Conservation (phyloP, 2,888 invertebrate species). For the Coecobrya sp. region DNA sequence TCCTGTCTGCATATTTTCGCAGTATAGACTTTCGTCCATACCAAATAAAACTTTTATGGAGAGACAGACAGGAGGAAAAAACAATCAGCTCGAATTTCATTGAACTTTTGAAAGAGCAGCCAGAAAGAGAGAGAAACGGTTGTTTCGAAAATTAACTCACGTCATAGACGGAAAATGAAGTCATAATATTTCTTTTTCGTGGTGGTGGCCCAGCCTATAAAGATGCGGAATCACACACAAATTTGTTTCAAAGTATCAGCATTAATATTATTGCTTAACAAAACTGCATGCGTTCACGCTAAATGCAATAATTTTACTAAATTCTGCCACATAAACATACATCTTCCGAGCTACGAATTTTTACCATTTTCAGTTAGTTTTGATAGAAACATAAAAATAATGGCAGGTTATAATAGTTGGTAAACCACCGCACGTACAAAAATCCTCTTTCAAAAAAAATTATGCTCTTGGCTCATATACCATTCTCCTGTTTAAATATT, state of each 20-base stretch:
- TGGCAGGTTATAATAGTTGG: not conserved
- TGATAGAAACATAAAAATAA: constrained; percentile 20
- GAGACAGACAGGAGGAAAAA: not conserved
- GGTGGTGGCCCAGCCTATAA: not conserved
- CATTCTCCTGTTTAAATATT: not conserved
- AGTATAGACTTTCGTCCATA: too few species aligned
- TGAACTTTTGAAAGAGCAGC: constrained; percentile 24
- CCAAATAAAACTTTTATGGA: constrained; percentile 30
- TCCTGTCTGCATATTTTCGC: not conserved
- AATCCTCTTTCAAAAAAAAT: not conserved
- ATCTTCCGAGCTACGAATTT: not conserved
- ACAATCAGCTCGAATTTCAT: constrained; percentile 39
- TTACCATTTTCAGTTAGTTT: not conserved
- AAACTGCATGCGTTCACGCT: not conserved
- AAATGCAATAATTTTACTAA: constrained; percentile 16
- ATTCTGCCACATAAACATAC: not conserved
- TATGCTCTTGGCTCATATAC: not conserved
- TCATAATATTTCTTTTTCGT: constrained; percentile 20
- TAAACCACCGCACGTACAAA: constrained; percentile 18
- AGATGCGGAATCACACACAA: not conserved
- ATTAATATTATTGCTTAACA: not conserved
- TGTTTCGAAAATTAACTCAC: constrained; percentile 55
- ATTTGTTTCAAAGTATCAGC: not conserved
- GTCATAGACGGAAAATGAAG: constrained; percentile 35
- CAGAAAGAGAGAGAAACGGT: not conserved